Base-by-base conservation (phyloP, 1,140 invertebrate genomes). In the Ooceraea biroi region DNA sequence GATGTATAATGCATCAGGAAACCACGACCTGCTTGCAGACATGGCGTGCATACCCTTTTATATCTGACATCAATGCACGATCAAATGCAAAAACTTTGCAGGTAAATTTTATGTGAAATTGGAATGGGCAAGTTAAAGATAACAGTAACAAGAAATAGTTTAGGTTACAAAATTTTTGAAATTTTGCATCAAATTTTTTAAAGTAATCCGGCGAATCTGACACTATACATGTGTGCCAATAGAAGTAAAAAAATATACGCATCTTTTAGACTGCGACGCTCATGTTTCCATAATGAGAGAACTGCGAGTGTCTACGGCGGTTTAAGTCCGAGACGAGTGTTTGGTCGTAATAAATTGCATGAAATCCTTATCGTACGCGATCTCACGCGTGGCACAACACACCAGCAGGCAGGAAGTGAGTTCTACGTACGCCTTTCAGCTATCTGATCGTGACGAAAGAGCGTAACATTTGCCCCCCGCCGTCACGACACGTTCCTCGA, bases 401-500 rank as follows among this genome's bases (percentile, higher is more conserved):
- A 48, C 14, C 60, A 17, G 58, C 8, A 65, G 58, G 30, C 48
- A 83, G 22, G 46, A 77, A 77, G 50, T 63, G 71, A 27, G 44
- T 63, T 83, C 80, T 76, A 46, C 46, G 50, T 22, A 46, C 48
- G 41, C n/a, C 57, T 60, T 48, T 68, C 50, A 78, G 61, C 22
- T 85, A 86, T 86, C 83, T 85, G 63, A 77, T 82, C 74, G 30
- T 71, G 50, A 83, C 22, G 61, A 69, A 71, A 58, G 36, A 61
- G 55, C 19, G 17, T 78, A 68, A 66, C 50, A 61, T 48, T 77
- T 58, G 30, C 55, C 69, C 76, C 78, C 57, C 27, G 87, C 50
- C 65, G 87, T 80, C 46, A 74, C 80, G 66, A 55, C 74, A 87
- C 52, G 46, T 57, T 77, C 17, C 57, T 12, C n/a, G 46, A 48